Percentiles rank a stretch among this genome's conserved stretches.
phyloP scores from a whole-genome alignment of 53 echinoderm and acorn worm genomes.

The Arbacia lixula region DNA sequence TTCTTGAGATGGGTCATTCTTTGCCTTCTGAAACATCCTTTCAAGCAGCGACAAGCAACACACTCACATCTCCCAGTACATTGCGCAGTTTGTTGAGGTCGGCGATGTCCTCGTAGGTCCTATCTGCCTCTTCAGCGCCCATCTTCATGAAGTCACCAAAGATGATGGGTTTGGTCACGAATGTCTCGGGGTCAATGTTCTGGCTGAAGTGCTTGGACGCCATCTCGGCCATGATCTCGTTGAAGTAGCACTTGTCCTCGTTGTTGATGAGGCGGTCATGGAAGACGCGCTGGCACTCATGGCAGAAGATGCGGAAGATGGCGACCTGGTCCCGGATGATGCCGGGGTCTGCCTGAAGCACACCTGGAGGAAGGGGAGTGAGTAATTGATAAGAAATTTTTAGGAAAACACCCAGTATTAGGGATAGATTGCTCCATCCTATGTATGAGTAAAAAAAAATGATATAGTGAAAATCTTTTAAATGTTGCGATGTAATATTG shows the following conservation, averaged over 20 bases:
- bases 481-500: no score
- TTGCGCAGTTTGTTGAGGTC: conserved; percentile 85
- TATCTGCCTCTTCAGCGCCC: conserved; percentile 88
- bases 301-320: conserved; percentile 99
- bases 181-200: conserved; percentile 81
- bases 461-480: no score
- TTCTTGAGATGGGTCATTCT: no score
- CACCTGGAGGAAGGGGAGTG: conserved; percentile 61
- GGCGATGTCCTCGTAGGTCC: conserved; percentile 87
- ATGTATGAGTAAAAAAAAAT: no score
- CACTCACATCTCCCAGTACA: conserved; percentile 87
- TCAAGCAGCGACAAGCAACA: no score
- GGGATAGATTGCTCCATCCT: no score
- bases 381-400: no score
- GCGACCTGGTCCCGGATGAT: conserved; percentile 85
- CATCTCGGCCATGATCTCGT: conserved; percentile 98
- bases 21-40: no score
- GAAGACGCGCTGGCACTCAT: conserved; percentile 99
- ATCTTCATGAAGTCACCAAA: conserved; percentile 99
- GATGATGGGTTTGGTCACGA: conserved; percentile 93
- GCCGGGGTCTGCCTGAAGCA: conserved; percentile 94
- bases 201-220: conserved; percentile 95
- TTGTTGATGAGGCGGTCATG: conserved; percentile 98
- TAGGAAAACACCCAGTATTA: no score
- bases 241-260: conserved; percentile 99